phyloP scores from a whole-genome alignment of 2,113 vertebrate species.

The Mus pahari region DNA sequence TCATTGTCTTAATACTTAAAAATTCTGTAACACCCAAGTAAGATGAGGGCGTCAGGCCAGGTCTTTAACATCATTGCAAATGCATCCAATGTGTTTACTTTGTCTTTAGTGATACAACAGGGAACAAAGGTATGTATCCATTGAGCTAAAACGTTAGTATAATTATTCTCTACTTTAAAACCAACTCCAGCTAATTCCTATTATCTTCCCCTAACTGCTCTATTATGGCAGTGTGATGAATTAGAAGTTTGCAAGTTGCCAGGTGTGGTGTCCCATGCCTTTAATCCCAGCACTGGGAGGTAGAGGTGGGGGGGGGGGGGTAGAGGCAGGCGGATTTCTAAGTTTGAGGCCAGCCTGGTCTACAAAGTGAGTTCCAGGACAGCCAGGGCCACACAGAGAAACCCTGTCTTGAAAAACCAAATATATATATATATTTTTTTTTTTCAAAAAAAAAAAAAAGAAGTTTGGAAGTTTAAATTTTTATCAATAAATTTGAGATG shows the following conservation, averaged over 20 bases:
- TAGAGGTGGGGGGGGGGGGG: too few species aligned
- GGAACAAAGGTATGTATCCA: not conserved
- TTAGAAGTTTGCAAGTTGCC: not conserved
- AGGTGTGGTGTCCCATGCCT: too few species aligned
- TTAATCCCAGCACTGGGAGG: too few species aligned
- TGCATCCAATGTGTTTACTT: not conserved
- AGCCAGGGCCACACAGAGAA: too few species aligned
- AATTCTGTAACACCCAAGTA: not conserved
- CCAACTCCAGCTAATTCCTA: not conserved
- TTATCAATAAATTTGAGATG: not conserved
- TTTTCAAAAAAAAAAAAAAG: too few species aligned
- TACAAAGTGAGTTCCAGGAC: too few species aligned
- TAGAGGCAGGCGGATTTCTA: too few species aligned
- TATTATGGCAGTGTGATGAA: not conserved
- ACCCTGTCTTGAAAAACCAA: too few species aligned
- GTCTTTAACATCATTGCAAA: constrained; percentile 19
- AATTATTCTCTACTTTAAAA: not conserved
- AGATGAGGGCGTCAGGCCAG: not conserved
- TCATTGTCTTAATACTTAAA: not conserved
- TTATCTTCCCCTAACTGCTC: not conserved
- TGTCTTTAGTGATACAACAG: not conserved
- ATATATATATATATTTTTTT: too few species aligned
- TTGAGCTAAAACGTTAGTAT: not conserved
- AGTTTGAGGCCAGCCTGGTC: too few species aligned
- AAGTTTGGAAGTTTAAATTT: not conserved